Evolutionary conservation across 2,797 vertebrate species (phyloP), one percentile per base, ranked within the genome.

Genomic region (Eulemur albifrons): DNA sequence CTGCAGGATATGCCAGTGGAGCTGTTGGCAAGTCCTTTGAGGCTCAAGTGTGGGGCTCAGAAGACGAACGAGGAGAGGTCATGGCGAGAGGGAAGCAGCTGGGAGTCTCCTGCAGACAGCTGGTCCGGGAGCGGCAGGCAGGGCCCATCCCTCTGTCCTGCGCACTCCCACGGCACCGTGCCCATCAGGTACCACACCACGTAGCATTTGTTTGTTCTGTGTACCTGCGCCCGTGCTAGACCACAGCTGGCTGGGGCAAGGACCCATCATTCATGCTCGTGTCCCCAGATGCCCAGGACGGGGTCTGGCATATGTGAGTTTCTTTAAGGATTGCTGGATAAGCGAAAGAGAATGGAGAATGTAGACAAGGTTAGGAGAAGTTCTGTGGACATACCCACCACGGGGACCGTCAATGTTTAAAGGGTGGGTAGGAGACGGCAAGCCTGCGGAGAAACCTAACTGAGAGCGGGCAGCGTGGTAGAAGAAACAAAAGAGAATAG

Each of bases 161-260:
- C 32, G 3, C 1, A 4, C 21, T 8, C 35, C 65, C 10, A 0
- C 17, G 54, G 57, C 27, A 10, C 63, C 38, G 25, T 25, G 12
- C 11, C 10, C 23, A 14, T 8, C 67, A 57, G 5, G 0, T 2
- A 35, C 27, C 43, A 14, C 45, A 5, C 35, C 6, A 0, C 20
- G 9, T 1, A 15, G 5, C n/a, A 2, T 43, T 27, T 90, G 0
- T 85, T 79, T 91, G 65, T 38, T 81, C 90, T 67, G 57, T 18
- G 40, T 4, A 45, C 18, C 30, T 45, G 12, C 32, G 38, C 61
- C 15, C 70, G 50, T 69, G 10, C 40, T 43, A 48, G 76, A 54
- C 35, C 92, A 32, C 32, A 14, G 23, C 54, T 70, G 38, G 5
- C n/a, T 14, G 93, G 52, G 69, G 5, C 43, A 45, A 88, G 38